Evolutionary conservation across 2,888 invertebrate species (phyloP).

Genomic region (Pheosia tremula): DNA sequence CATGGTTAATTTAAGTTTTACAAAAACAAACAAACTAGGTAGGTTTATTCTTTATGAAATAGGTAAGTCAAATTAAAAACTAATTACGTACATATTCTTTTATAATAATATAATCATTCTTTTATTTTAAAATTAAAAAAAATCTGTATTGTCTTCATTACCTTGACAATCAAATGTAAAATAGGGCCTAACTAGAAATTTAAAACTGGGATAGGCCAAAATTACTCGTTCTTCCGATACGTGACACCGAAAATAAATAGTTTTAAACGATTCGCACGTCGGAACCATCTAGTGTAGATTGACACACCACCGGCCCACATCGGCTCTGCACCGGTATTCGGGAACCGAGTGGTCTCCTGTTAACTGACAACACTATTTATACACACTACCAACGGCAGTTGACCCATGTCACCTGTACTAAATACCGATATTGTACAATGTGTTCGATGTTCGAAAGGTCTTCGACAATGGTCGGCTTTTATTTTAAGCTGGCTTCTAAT

Average conservation of each 20-base stretch:
- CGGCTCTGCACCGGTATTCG: constrained; percentile 72
- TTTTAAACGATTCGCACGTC: constrained; percentile 39
- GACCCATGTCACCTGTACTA: constrained; percentile 55
- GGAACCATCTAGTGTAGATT: constrained; percentile 54
- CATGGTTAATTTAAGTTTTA: not conserved
- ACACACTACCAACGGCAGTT: constrained; percentile 50
- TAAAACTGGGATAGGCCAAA: not conserved
- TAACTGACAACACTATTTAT: constrained; percentile 79
- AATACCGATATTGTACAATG: constrained; percentile 39
- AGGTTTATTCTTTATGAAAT: too few relatives aligned
- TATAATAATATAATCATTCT: too few relatives aligned
- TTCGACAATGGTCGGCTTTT: constrained; percentile 41
- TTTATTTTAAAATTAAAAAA: too few relatives aligned
- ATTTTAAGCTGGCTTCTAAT: constrained; percentile 57
- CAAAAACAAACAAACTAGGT: not conserved
- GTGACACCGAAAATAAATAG: constrained; percentile 39
- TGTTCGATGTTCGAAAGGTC: constrained; percentile 32
- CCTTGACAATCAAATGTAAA: not conserved
- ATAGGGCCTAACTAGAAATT: not conserved
- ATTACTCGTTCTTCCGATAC: not conserved
- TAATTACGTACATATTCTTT: too few relatives aligned
- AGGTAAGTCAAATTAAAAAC: too few relatives aligned
- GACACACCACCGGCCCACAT: constrained; percentile 71
- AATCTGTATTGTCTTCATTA: too few relatives aligned
- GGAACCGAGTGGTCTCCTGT: constrained; percentile 66